Base-by-base conservation (phyloP, 2,113 vertebrate species). In the Actinemys pallida region DNA sequence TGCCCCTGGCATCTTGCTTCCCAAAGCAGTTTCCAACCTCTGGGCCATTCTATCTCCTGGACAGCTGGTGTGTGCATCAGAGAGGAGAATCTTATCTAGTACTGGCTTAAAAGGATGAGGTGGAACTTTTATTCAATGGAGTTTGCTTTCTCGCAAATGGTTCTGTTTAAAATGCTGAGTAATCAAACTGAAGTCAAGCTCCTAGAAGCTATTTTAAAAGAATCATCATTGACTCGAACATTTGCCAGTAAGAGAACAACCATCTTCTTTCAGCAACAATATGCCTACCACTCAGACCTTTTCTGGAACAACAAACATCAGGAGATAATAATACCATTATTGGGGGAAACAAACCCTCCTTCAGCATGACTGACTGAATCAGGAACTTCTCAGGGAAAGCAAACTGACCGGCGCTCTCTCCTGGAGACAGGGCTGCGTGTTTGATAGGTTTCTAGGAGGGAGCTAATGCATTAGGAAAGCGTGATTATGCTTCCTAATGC, bases 141-240 rank as follows among this genome's bases (percentile, higher is more conserved):
- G 79, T 11, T 87, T 56, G 0, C 56, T 72, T n/a, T 57, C 2
- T 2, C 88, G 83, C 83, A 82, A 94, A 90, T 53, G 86, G 78
- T 94, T 95, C 84, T 96, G 91, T 90, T 79, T 57, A 25, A 95
- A 94, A 53, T 3, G 86, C 91, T 94, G 91, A 96, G 54, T 8
- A 93, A 96, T 10, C 86, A 50, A 0, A 59, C 9, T 72, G 53
- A 13, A 45, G 16, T 88, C 4, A 35, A 56, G 50, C 29, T 90
- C 88, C 90, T 50, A 91, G 85, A 89, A 13, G n/a, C 0, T 93
- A 5, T 93, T 96, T 95, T 1, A 6, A 89, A 90, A 45, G 35
- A 1, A 54, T 27, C 62, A 78, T 50, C 17, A 1, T 54, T 59
- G 59, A 13, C 29, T 85, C 22, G 81, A 57, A 54, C n/a, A 49